These are phyloP conservation scores for Percina caprodes DNA, from an alignment of 2,113 vertebrate genomes.

Conservation along the genomic window DNA sequence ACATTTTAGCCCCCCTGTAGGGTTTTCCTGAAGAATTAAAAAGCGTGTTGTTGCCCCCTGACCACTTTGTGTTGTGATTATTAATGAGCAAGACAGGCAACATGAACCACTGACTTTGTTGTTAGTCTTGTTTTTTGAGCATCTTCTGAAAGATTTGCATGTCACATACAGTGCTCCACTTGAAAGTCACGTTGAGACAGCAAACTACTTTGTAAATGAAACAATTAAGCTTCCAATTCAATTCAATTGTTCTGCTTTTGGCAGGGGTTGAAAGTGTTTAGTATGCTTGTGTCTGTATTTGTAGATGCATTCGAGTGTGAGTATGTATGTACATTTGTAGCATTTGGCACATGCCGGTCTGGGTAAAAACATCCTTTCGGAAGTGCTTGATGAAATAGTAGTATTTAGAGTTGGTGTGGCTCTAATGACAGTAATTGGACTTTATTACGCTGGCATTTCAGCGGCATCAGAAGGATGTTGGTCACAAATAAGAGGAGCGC, in stretches of 20 bases:
- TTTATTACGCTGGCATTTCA: conserved; percentile 37
- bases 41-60: background rate
- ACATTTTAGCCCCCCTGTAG: background rate
- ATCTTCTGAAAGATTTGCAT: conserved; percentile 4
- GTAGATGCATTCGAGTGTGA: background rate
- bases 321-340: conserved; percentile 18
- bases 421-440: conserved; percentile 65
- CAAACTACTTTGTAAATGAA: conserved; percentile 33
- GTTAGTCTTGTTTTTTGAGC: no score
- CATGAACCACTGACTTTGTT: background rate
- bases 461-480: background rate
- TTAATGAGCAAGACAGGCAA: background rate
- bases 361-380: conserved; percentile 45
- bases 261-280: background rate
- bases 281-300: conserved; percentile 9
- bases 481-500: conserved; percentile 12
- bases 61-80: background rate
- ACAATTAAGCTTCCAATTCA: conserved; percentile 11
- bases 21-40: background rate
- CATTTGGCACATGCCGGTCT: conserved; percentile 18
- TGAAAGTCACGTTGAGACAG: conserved; percentile 12
- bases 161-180: background rate
- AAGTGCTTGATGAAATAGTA: conserved; percentile 60
- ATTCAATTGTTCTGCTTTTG: background rate
- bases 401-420: conserved; percentile 46